These are phyloP conservation scores for Platycheirus rosarum DNA, from an alignment of 2,888 invertebrate species.

Conservation along the genomic window DNA sequence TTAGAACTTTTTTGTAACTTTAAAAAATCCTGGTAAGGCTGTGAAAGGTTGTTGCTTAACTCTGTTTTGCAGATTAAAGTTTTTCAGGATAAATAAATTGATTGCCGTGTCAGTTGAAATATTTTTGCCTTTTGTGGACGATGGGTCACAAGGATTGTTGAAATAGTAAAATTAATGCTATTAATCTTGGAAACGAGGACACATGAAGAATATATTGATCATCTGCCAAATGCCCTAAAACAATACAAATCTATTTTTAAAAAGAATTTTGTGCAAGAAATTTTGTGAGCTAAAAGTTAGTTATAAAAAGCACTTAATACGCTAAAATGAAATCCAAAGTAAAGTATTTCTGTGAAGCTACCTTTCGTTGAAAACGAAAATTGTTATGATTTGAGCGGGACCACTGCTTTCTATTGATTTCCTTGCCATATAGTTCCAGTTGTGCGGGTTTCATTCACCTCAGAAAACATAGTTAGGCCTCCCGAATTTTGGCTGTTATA, in stretches of 20 bases:
- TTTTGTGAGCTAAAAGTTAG: no score
- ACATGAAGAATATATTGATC: slow-evolving; percentile 6
- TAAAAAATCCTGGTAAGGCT: slow-evolving; percentile 30
- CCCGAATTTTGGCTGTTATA: no score
- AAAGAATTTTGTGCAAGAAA: no score
- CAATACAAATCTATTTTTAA: background rate
- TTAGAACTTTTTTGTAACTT: slow-evolving; percentile 3
- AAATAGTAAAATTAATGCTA: slow-evolving; percentile 10
- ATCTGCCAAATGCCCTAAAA: background rate
- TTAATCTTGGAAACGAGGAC: slow-evolving; percentile 1
- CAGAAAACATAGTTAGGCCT: no score
- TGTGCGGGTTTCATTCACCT: no score
- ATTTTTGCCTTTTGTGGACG: slow-evolving; percentile 28
- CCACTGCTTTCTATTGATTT: no score
- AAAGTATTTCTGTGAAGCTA: no score
- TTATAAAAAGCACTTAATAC: no score
- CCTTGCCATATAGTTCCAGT: no score
- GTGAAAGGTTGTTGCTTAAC: slow-evolving; percentile 10
- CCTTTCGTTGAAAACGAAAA: no score
- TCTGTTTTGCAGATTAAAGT: slow-evolving; percentile 33
- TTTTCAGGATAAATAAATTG: slow-evolving; percentile 28
- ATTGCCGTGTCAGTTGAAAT: slow-evolving; percentile 45
- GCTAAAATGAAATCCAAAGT: no score
- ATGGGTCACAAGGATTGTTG: slow-evolving; percentile 12
- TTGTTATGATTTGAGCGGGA: no score